These are phyloP conservation scores for Pantherophis guttatus DNA, from an alignment of 2,113 vertebrate genomes.

Conservation along the genomic window DNA sequence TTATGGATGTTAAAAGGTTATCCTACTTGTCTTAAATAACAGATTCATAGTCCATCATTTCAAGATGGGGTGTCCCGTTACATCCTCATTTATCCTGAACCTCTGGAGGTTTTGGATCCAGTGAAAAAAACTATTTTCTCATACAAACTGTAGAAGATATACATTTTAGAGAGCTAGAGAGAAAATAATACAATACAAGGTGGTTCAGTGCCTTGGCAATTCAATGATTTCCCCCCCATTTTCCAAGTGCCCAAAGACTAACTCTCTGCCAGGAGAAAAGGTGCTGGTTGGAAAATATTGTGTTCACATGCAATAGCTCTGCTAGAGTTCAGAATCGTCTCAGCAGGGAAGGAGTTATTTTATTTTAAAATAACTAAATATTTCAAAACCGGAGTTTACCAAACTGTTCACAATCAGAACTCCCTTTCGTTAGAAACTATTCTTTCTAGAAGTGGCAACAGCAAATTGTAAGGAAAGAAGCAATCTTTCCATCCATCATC, in stretches of 20 bases:
- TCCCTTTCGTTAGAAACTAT: slow-evolving; percentile 45
- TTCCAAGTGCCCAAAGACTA: slow-evolving; percentile 47
- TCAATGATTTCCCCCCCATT: slow-evolving; percentile 49
- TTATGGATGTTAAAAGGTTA: slow-evolving; percentile 60
- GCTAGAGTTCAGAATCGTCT: slow-evolving; percentile 52
- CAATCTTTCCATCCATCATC: slow-evolving; percentile 46
- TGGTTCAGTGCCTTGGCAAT: slow-evolving; percentile 50
- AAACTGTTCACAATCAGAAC: slow-evolving; percentile 52
- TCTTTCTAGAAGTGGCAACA: slow-evolving; percentile 59
- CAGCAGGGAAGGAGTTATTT: slow-evolving; percentile 46
- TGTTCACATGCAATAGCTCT: slow-evolving; percentile 36
- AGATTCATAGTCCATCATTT: slow-evolving; percentile 35
- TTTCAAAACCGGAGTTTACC: slow-evolving; percentile 63
- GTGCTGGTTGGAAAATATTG: slow-evolving; percentile 61
- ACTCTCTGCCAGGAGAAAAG: slow-evolving; percentile 62
- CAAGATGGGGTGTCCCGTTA: slow-evolving; percentile 47
- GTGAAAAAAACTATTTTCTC: slow-evolving; percentile 48
- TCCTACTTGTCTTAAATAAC: slow-evolving; percentile 64
- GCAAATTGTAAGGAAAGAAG: slow-evolving; percentile 56
- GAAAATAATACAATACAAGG: slow-evolving; percentile 32
- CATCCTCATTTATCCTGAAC: slow-evolving; percentile 49
- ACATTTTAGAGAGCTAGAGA: slow-evolving; percentile 39
- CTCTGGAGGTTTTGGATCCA: slow-evolving; percentile 57
- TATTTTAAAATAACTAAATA: slow-evolving; percentile 19
- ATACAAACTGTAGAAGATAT: slow-evolving; percentile 35